These are phyloP conservation scores for Leucophenga maculata DNA, from an alignment of 2,888 invertebrate species.

Conservation along the genomic window DNA sequence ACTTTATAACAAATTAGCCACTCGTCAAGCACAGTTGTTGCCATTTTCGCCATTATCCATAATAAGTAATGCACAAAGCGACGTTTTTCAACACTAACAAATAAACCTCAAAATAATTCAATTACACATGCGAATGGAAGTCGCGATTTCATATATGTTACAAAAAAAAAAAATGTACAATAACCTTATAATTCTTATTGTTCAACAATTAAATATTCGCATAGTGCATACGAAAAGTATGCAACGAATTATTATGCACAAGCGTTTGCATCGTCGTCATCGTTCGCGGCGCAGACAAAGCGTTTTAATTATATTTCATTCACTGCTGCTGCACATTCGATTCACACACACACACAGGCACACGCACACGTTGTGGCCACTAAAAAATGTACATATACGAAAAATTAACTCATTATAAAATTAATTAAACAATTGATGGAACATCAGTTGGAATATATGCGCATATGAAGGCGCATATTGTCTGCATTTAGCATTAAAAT, in stretches of 20 bases:
- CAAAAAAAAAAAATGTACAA: neutral
- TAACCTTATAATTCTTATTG: neutral
- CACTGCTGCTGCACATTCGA: neutral
- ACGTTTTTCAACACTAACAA: neutral
- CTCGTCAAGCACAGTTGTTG: too few species aligned
- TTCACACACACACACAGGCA: too few species aligned
- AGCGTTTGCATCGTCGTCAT: too few species aligned
- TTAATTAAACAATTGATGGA: constrained; percentile 65
- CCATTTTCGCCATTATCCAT: too few species aligned
- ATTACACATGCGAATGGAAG: neutral
- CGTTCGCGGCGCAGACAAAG: neutral
- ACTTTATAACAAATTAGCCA: too few species aligned
- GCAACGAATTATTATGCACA: constrained; percentile 12
- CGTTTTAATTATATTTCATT: neutral
- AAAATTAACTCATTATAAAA: constrained; percentile 68
- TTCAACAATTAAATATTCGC: constrained; percentile 14
- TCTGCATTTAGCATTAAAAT: constrained; percentile 24
- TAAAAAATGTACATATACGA: constrained; percentile 23
- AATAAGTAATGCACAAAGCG: too few species aligned
- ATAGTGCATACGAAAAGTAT: constrained; percentile 8
- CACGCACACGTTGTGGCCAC: neutral
- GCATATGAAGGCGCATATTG: neutral
- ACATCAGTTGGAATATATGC: constrained; percentile 19
- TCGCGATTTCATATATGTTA: neutral
- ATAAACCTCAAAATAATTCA: constrained; percentile 23